These are phyloP conservation scores for Pyrrhia umbra DNA, from an alignment of 2,888 invertebrate species.

Conservation along the genomic window DNA sequence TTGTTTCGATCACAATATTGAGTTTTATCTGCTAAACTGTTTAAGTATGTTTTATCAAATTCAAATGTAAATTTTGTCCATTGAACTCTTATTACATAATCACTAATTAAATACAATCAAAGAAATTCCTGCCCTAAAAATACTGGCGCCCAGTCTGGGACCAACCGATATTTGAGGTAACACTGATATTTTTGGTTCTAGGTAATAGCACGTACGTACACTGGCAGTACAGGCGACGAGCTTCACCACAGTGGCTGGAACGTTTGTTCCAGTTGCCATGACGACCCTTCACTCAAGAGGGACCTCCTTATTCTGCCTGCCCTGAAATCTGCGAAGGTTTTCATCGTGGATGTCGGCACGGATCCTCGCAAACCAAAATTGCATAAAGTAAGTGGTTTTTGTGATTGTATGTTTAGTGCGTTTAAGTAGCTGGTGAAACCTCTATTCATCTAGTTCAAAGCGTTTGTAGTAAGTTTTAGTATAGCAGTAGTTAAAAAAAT, in stretches of 20 bases:
- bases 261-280: constrained; percentile 97
- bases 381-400: constrained; percentile 92
- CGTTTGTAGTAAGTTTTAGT: too few species aligned
- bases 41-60: too few species aligned
- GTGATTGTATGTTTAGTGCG: background rate
- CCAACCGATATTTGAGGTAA: background rate
- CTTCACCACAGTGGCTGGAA: constrained; percentile 99
- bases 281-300: constrained; percentile 89
- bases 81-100: too few species aligned
- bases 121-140: too few species aligned
- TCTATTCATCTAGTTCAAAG: too few species aligned
- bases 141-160: background rate
- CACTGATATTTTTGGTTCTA: constrained; percentile 74
- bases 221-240: constrained; percentile 95
- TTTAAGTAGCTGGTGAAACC: background rate
- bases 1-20: too few species aligned
- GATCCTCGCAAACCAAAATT: constrained; percentile 93
- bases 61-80: too few species aligned
- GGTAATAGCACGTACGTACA: constrained; percentile 96
- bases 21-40: too few species aligned
- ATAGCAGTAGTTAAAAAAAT: too few species aligned
- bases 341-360: constrained; percentile 94
- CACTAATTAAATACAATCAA: too few species aligned
- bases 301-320: constrained; percentile 96
- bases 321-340: constrained; percentile 95